phyloP scores from a whole-genome alignment of 2,797 vertebrate genomes.

The Halcyon smyrnensis region DNA sequence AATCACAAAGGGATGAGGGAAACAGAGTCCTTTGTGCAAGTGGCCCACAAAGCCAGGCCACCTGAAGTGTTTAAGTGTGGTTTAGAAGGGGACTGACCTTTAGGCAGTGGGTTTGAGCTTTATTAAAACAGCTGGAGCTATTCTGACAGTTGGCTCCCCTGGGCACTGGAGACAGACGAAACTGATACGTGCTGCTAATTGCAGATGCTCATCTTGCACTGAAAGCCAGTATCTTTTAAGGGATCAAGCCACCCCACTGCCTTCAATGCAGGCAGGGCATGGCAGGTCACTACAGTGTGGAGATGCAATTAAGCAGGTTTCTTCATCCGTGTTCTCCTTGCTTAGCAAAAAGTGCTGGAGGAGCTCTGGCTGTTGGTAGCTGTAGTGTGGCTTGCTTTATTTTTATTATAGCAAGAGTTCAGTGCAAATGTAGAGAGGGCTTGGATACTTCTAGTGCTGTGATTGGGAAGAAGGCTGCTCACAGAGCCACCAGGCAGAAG shows the following conservation, averaged over 20 bases:
- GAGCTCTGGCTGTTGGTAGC: not conserved
- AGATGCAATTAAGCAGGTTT: not conserved
- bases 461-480: rapidly evolving
- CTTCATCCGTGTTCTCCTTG: not conserved
- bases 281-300: not conserved
- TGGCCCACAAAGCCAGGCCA: constrained; percentile 19
- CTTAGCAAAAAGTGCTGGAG: not conserved
- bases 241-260: constrained; percentile 24
- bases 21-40: not conserved
- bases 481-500: not conserved
- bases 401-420: not conserved
- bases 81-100: constrained; percentile 50
- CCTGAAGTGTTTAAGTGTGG: not conserved
- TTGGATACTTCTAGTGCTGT: not conserved
- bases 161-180: constrained; percentile 24
- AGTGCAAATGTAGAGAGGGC: not conserved
- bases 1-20: not conserved
- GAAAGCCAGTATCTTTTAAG: not conserved
- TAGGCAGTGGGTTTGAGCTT: constrained; percentile 41
- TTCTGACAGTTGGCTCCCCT: not conserved
- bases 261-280: not conserved
- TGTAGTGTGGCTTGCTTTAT: not conserved
- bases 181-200: constrained; percentile 42
- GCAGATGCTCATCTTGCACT: constrained; percentile 38
- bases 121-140: constrained; percentile 66